Conservation (phyloP, 2,888 invertebrate species). For the Diachrysia chrysitis region DNA sequence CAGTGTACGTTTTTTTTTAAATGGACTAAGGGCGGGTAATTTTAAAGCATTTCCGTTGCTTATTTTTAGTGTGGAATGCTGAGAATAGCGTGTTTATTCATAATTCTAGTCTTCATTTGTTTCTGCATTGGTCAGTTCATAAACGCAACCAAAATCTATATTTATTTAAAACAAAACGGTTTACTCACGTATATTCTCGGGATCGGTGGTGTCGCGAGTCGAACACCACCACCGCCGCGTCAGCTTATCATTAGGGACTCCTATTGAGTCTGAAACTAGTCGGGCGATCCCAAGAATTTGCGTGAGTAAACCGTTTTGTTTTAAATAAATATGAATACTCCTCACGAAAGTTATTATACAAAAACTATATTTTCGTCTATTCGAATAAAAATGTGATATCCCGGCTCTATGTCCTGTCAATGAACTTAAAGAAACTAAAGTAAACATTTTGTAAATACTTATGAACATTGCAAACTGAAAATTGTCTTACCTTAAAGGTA, state of each 20-base stretch:
- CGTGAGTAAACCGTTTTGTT: too few relatives aligned
- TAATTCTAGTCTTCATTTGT: not conserved
- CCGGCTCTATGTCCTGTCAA: conserved; percentile 1
- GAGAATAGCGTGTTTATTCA: not conserved
- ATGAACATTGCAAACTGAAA: conserved; percentile 25
- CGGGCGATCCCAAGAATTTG: too few relatives aligned
- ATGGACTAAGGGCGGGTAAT: not conserved
- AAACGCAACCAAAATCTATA: not conserved
- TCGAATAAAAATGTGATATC: not conserved
- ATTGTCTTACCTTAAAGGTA: conserved; percentile 43
- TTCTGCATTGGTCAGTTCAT: not conserved
- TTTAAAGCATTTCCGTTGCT: not conserved
- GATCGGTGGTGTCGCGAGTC: too few relatives aligned
- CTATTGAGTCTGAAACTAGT: too few relatives aligned
- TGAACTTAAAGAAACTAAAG: conserved; percentile 19
- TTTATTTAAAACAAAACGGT: too few relatives aligned
- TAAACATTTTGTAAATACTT: conserved; percentile 18
- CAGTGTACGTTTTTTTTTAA: not conserved
- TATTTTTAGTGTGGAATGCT: not conserved
- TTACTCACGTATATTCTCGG: too few relatives aligned
- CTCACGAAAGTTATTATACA: too few relatives aligned
- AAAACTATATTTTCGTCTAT: not conserved
- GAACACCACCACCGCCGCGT: too few relatives aligned
- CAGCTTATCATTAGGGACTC: too few relatives aligned
- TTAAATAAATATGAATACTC: too few relatives aligned